Evolutionary conservation across 2,888 invertebrate species (phyloP).

Genomic region (Crioceris asparagi): DNA sequence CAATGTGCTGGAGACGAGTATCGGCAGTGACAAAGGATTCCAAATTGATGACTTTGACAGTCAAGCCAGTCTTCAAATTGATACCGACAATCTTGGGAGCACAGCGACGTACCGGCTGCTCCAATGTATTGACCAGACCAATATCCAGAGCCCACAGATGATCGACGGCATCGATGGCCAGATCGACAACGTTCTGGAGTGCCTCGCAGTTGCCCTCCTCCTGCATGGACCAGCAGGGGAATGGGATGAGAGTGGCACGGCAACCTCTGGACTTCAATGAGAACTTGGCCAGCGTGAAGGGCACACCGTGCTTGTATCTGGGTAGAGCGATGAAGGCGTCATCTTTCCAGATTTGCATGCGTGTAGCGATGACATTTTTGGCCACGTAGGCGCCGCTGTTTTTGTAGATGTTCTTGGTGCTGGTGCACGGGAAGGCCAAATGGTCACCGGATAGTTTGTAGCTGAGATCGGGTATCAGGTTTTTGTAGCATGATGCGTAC

Average conservation of each 20-base stretch:
- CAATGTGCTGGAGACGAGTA: constrained; percentile 48
- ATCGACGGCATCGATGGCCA: constrained; percentile 48
- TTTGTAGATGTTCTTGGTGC: constrained; percentile 47
- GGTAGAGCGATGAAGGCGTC: constrained; percentile 49
- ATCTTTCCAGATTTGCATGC: constrained; percentile 48
- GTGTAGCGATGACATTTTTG: constrained; percentile 50
- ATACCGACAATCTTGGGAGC: constrained; percentile 51
- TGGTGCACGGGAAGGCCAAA: constrained; percentile 28
- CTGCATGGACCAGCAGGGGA: constrained; percentile 58
- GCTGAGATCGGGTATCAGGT: constrained; percentile 28
- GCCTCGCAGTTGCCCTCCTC: constrained; percentile 60
- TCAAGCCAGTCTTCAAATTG: constrained; percentile 45
- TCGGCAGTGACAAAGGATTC: constrained; percentile 40
- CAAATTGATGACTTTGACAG: constrained; percentile 41
- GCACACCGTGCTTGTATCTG: constrained; percentile 49
- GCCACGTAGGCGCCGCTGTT: constrained; percentile 46
- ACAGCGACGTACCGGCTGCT: constrained; percentile 46
- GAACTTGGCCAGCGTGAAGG: constrained; percentile 48
- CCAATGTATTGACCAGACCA: constrained; percentile 49
- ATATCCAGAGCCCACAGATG: constrained; percentile 51
- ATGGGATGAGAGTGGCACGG: constrained; percentile 45
- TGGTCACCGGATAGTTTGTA: constrained; percentile 26
- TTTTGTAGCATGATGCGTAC: constrained; percentile 16
- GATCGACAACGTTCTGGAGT: constrained; percentile 58
- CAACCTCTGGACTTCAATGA: constrained; percentile 42